Evolutionary conservation across 2,113 vertebrate genomes (phyloP).

Genomic region (Misgurnus mizolepis): DNA sequence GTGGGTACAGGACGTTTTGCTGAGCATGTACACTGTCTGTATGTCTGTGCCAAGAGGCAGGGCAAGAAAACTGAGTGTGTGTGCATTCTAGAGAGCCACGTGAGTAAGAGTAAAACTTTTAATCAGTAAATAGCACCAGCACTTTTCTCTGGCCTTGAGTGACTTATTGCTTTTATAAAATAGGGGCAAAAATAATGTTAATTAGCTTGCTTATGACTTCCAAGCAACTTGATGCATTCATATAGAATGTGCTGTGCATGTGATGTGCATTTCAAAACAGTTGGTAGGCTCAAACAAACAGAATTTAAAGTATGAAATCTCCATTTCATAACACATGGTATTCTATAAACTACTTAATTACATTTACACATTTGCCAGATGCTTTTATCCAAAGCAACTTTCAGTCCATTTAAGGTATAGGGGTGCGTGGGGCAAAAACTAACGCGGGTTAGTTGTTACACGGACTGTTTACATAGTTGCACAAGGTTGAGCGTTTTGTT

Average conservation of each 20-base stretch:
- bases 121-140: constrained; percentile 40
- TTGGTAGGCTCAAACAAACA: not conserved
- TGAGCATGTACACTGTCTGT: constrained; percentile 49
- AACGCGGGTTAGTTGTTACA: too few relatives aligned
- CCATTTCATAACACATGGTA: not conserved
- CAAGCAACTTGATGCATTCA: not conserved
- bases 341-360: too few relatives aligned
- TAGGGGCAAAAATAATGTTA: not conserved
- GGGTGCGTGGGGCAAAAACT: too few relatives aligned
- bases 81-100: not conserved
- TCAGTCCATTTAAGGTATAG: too few relatives aligned
- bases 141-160: constrained; percentile 8
- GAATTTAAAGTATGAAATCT: not conserved
- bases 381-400: too few relatives aligned
- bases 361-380: too few relatives aligned
- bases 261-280: not conserved
- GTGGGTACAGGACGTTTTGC: constrained; percentile 43
- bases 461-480: too few relatives aligned
- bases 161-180: not conserved
- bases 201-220: not conserved
- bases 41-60: constrained; percentile 33
- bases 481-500: too few relatives aligned
- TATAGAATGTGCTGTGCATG: not conserved
- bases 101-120: constrained; percentile 12
- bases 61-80: constrained; percentile 33